Evolutionary conservation across 1,140 invertebrate species (phyloP).

Genomic region (Aphaenogaster ashmeadi): DNA sequence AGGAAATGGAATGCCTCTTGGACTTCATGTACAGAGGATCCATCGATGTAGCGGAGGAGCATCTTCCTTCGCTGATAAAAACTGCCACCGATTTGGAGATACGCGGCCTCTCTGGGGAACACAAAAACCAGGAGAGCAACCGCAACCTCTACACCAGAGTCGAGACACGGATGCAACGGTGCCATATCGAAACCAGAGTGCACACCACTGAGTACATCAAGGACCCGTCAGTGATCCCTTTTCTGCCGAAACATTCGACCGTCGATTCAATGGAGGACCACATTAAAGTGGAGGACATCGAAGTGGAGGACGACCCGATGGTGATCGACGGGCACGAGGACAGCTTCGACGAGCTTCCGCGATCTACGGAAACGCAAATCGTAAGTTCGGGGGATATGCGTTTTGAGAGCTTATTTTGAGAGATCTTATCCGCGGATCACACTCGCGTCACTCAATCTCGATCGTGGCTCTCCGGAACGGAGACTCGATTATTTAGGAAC

Average conservation of each 20-base stretch:
- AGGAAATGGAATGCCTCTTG: conserved; percentile 91
- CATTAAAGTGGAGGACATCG: conserved; percentile 85
- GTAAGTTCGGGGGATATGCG: conserved; percentile 55
- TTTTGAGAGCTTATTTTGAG: background rate
- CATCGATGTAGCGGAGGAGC: conserved; percentile 90
- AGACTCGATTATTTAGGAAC: background rate
- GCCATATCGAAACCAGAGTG: conserved; percentile 79
- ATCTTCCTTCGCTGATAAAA: conserved; percentile 90
- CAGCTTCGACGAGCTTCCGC: conserved; percentile 78
- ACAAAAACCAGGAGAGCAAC: conserved; percentile 76
- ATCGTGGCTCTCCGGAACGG: background rate
- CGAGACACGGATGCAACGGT: conserved; percentile 76
- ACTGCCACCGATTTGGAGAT: conserved; percentile 90
- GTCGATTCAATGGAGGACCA: conserved; percentile 76
- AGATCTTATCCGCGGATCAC: background rate
- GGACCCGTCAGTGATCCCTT: conserved; percentile 72
- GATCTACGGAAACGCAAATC: conserved; percentile 78
- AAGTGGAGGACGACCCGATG: conserved; percentile 85
- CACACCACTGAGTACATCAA: conserved; percentile 81
- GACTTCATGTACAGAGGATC: conserved; percentile 92
- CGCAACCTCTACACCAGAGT: conserved; percentile 76
- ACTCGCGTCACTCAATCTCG: background rate
- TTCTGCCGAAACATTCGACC: conserved; percentile 76
- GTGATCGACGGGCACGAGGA: conserved; percentile 83
- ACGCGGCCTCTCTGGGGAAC: conserved; percentile 86